phyloP scores from a whole-genome alignment of 2,797 vertebrate species.

The Scarus forsteni region DNA sequence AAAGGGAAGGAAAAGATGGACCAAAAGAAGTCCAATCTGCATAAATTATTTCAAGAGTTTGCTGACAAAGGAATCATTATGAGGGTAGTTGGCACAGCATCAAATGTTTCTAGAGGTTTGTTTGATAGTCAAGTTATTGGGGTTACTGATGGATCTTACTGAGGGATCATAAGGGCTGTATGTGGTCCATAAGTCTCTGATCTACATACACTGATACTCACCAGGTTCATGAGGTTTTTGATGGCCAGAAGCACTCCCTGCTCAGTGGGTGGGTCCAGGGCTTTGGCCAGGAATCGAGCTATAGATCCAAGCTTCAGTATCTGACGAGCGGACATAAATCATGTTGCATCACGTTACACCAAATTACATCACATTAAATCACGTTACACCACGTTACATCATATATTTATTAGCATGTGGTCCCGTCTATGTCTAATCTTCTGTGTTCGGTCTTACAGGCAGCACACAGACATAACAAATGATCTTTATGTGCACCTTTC shows the following conservation, averaged over 20 bases:
- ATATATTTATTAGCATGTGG: background rate
- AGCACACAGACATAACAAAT: background rate
- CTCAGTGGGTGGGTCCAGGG: conserved; percentile 91
- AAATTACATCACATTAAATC: conserved; percentile 15
- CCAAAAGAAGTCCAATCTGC: too few relatives aligned
- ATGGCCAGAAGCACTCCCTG: conserved; percentile 90
- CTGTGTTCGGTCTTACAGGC: background rate
- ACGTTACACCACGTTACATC: conserved; percentile 22
- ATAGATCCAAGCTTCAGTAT: conserved; percentile 94
- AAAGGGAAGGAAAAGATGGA: too few relatives aligned
- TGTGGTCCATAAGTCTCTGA: too few relatives aligned
- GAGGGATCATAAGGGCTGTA: too few relatives aligned
- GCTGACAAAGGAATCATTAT: too few relatives aligned
- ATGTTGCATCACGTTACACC: background rate
- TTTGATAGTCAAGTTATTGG: too few relatives aligned
- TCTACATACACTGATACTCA: conserved; percentile 60
- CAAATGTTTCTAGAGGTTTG: too few relatives aligned
- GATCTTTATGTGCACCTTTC: too few relatives aligned
- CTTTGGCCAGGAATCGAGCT: conserved; percentile 90
- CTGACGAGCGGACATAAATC: conserved; percentile 68
- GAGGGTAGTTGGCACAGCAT: too few relatives aligned
- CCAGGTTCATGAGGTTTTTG: conserved; percentile 94
- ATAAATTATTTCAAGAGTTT: too few relatives aligned
- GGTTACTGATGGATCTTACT: too few relatives aligned
- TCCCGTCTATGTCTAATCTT: background rate